Percentiles rank a stretch among this genome's conserved stretches.
These are phyloP conservation scores for Pandemis heparana DNA, from an alignment of 2,888 invertebrate genomes.

Conservation along the genomic window DNA sequence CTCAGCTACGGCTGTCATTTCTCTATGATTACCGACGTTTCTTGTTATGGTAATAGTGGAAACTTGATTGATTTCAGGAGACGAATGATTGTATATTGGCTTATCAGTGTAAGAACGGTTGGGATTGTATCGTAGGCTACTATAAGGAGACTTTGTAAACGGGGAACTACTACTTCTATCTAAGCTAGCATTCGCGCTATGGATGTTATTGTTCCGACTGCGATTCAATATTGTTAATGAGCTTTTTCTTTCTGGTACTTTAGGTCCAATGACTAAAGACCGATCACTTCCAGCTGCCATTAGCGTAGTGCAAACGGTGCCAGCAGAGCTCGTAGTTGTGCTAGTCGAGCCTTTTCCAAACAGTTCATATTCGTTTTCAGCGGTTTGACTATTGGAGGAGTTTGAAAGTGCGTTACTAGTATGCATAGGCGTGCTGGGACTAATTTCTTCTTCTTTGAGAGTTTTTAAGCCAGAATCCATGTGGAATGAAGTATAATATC, in stretches of 20 bases:
- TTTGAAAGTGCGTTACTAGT: slow-evolving; percentile 89
- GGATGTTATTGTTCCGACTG: slow-evolving; percentile 78
- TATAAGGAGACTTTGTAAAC: slow-evolving; percentile 74
- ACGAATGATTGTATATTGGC: slow-evolving; percentile 68
- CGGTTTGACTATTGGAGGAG: slow-evolving; percentile 89
- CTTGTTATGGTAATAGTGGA: slow-evolving; percentile 75
- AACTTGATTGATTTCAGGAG: slow-evolving; percentile 71
- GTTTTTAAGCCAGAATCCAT: slow-evolving; percentile 97
- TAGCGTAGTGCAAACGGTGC: slow-evolving; percentile 94
- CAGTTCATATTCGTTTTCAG: slow-evolving; percentile 95
- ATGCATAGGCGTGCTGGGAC: slow-evolving; percentile 90
- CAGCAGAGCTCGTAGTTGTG: slow-evolving; percentile 95
- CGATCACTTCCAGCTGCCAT: slow-evolving; percentile 89
- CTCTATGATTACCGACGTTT: slow-evolving; percentile 76
- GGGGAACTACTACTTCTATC: slow-evolving; percentile 81
- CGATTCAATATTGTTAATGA: slow-evolving; percentile 88
- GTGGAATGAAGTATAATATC: slow-evolving; percentile 99
- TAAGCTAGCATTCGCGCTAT: slow-evolving; percentile 84
- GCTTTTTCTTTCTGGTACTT: slow-evolving; percentile 93
- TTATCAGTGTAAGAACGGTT: slow-evolving; percentile 71
- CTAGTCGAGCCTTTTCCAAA: slow-evolving; percentile 97
- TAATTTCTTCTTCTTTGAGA: slow-evolving; percentile 88
- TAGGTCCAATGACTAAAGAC: slow-evolving; percentile 88
- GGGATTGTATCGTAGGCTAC: slow-evolving; percentile 72
- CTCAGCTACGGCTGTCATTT: slow-evolving; percentile 86